A percentile compares a stretch with the other conserved stretches of the same genome.
Conservation (phyloP, 2,113 vertebrate species). For the Pedionomus torquatus region DNA sequence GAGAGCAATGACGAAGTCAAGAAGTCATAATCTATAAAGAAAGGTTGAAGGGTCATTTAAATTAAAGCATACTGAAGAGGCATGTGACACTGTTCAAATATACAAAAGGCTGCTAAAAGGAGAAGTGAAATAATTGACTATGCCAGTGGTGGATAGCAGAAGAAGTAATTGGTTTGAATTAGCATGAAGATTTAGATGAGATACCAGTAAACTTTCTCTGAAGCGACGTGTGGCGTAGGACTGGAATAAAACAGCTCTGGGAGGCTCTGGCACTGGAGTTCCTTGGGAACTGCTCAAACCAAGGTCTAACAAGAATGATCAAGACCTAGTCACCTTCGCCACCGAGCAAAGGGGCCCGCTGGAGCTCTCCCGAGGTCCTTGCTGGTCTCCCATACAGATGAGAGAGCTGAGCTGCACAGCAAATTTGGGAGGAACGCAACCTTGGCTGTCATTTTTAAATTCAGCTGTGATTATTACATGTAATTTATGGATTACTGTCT, state of each 20-base stretch:
- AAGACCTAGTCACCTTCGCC: not conserved
- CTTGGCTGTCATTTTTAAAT: not conserved
- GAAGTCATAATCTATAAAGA: not conserved
- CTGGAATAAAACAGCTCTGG: not conserved
- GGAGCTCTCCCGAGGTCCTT: not conserved
- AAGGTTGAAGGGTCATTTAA: not conserved
- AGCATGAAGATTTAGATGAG: not conserved
- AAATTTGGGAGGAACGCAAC: not conserved
- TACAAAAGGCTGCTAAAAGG: not conserved
- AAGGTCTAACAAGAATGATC: not conserved
- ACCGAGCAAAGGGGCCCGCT: not conserved
- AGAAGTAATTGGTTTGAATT: not conserved
- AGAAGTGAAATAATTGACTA: not conserved
- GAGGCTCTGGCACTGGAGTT: not conserved
- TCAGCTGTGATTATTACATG: not conserved
- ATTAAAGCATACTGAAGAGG: not conserved
- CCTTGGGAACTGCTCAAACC: not conserved
- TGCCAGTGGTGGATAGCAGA: not conserved
- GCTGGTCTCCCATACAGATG: not conserved
- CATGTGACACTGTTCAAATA: not conserved
- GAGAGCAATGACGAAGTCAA: not conserved
- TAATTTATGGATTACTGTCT: not conserved
- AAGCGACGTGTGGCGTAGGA: not conserved
- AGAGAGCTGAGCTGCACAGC: not conserved
- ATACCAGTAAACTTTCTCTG: not conserved